Conservation (phyloP, 2,113 vertebrate genomes). For the Chamaea fasciata region DNA sequence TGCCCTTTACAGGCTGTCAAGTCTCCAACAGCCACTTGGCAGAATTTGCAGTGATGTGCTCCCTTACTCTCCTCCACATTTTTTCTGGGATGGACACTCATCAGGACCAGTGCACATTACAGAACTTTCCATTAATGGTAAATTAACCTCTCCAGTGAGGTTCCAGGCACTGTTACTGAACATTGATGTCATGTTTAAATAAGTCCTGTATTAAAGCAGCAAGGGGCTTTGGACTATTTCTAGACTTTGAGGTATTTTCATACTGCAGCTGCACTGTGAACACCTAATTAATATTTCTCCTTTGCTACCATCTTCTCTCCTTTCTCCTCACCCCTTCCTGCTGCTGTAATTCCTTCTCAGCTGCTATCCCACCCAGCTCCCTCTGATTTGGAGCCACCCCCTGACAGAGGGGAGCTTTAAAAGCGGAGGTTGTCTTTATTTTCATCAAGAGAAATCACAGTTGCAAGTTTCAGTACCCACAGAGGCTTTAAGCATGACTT, state of each 20-base stretch:
- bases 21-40: background rate
- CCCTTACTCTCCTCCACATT: background rate
- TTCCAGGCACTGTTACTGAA: background rate
- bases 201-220: background rate
- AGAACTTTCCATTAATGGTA: background rate
- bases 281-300: background rate
- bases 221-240: background rate
- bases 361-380: background rate
- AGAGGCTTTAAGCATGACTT: constrained; percentile 35
- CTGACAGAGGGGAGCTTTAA: background rate
- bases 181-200: background rate
- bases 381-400: background rate
- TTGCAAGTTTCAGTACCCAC: constrained; percentile 26
- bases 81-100: background rate
- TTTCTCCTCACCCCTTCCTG: background rate
- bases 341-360: background rate
- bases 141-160: background rate
- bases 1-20: background rate
- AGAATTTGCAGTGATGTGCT: background rate
- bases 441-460: constrained; percentile 52
- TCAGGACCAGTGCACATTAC: background rate
- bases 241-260: background rate
- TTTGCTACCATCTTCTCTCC: background rate
- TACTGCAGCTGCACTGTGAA: background rate
- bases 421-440: constrained; percentile 6